Percentiles rank a stretch among this genome's conserved stretches.
Evolutionary conservation across 2,797 vertebrate genomes (phyloP).

Genomic region (Anas georgica): DNA sequence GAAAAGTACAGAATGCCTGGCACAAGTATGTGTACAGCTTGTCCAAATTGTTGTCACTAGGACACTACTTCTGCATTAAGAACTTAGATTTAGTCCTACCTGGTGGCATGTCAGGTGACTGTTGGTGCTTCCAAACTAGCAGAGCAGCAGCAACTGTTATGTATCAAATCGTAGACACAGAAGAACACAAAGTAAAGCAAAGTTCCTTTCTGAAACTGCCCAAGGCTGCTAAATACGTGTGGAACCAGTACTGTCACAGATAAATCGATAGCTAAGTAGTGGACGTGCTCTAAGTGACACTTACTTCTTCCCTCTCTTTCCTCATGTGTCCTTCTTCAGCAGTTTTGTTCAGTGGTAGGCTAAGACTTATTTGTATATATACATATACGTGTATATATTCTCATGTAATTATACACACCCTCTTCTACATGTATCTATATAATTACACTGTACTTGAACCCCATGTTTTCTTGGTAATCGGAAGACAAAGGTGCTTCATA

Average conservation of each 20-base stretch:
- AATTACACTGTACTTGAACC: background rate
- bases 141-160: background rate
- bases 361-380: background rate
- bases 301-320: background rate
- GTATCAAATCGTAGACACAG: fast-evolving
- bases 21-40: background rate
- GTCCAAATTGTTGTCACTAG: background rate
- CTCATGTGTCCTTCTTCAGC: background rate
- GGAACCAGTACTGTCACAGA: background rate
- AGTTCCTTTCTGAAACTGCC: background rate
- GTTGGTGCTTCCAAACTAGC: background rate
- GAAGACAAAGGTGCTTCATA: background rate
- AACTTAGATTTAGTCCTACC: background rate
- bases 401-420: background rate
- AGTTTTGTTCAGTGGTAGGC: background rate
- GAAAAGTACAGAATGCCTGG: background rate
- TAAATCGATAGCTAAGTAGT: background rate
- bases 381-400: background rate
- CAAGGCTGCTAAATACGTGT: background rate
- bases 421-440: background rate
- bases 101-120: background rate
- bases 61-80: background rate
- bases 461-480: background rate
- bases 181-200: background rate
- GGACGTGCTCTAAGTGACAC: background rate